These are phyloP conservation scores for Gallinago paraguaiae DNA, from an alignment of 2,113 vertebrate species.

Conservation along the genomic window DNA sequence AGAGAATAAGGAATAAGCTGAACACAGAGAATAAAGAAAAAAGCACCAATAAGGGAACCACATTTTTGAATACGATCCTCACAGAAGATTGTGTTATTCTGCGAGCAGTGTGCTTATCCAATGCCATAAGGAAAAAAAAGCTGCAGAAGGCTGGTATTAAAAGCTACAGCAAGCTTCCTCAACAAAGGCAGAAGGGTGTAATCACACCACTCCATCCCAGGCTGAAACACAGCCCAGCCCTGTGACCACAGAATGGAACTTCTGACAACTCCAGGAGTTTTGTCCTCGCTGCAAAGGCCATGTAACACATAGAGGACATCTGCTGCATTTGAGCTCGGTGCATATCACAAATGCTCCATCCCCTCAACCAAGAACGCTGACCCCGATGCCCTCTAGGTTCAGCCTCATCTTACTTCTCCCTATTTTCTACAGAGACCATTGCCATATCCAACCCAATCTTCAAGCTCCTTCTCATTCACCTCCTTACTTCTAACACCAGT, in stretches of 20 bases:
- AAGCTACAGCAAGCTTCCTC: background rate
- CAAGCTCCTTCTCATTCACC: background rate
- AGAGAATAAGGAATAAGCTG: background rate
- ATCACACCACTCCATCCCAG: fast-evolving
- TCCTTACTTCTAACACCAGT: background rate
- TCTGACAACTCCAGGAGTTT: too few species aligned
- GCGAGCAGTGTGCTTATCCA: background rate
- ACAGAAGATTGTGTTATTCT: background rate
- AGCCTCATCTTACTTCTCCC: background rate
- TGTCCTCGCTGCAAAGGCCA: background rate
- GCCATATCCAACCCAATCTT: background rate
- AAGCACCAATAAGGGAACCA: background rate
- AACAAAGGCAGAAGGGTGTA: background rate
- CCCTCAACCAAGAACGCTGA: fast-evolving
- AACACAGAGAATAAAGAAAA: background rate
- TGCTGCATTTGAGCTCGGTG: background rate
- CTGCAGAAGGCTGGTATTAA: background rate
- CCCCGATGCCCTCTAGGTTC: background rate
- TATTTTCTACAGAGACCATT: background rate
- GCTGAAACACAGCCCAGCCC: background rate
- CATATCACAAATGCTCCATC: fast-evolving
- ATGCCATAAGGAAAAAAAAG: too few species aligned
- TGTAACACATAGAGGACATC: fast-evolving
- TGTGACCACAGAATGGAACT: background rate
- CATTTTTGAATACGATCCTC: background rate